Evolutionary conservation across 2,797 vertebrate genomes (phyloP), one percentile per base, ranked within the genome.

Genomic region (Phrynocephalus forsythii): DNA sequence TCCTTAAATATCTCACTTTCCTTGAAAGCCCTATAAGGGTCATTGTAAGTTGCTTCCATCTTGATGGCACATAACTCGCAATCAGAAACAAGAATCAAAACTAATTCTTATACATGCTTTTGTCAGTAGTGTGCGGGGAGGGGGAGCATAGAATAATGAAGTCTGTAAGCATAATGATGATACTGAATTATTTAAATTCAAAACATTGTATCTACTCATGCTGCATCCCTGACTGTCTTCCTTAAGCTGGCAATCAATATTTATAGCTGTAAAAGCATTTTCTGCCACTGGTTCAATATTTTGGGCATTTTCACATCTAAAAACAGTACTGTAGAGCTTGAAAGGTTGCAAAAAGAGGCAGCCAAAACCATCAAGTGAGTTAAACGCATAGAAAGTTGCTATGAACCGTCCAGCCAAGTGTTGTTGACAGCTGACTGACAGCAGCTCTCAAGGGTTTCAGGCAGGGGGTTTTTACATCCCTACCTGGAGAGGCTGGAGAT

Each of bases 151-250:
- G 63, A 67, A 15, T 13, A 44, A 81, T 67, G 60, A 38, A 16
- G 16, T 79, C 48, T 26, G 22, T 10, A 77, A 50, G 48, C 18
- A 52, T 52, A 48, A 22, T 16, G 28, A n/a, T 56, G 48, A n/a
- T 16, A 5, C 48, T 78, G 79, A 69, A 83, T 75, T 75, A 75
- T 89, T 88, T 9, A 84, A n/a, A 67, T 78, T 28, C 44, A 85
- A 84, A 88, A 2, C 15, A 38, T 2, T 76, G 13, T 38, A 82
- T 38, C 13, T 11, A n/a, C 28, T n/a, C n/a, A 52, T 30, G 2
- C 20, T 26, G 18, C 79, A 18, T 3, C 28, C 81, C 71, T 87
- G 1, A 2, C 72, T 10, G 4, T 69, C 10, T 26, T 10, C 1
- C 20, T 73, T 33, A 73, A 24, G 28, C 1, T 56, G 18, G 68